A percentile compares a stretch with the other conserved stretches of the same genome.
These are phyloP conservation scores for Chiridota heheva DNA, from an alignment of 35 echinoderm and acorn worm species.

Conservation along the genomic window DNA sequence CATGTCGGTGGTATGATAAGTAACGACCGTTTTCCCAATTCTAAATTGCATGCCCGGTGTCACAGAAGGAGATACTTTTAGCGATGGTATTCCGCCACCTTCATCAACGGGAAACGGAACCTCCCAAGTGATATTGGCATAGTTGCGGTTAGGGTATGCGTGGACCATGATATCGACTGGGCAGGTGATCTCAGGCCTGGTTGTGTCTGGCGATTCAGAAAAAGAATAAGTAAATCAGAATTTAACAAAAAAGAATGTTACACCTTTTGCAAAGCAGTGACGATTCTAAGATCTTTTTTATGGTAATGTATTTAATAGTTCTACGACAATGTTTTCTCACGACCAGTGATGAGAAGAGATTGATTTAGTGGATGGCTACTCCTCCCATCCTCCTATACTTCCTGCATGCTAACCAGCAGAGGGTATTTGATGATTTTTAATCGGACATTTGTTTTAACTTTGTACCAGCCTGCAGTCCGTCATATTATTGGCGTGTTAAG, in stretches of 20 bases:
- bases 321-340: no score
- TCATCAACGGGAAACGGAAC: constrained; percentile 51
- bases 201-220: constrained; percentile 49
- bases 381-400: no score
- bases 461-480: no score
- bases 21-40: constrained; percentile 62
- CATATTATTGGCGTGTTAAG: no score
- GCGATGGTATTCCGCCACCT: constrained; percentile 36
- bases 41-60: constrained; percentile 51
- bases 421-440: no score
- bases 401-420: no score
- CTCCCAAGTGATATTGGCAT: constrained; percentile 38
- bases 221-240: not conserved
- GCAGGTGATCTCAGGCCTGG: constrained; percentile 51
- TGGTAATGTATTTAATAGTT: no score
- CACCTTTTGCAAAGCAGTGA: not conserved
- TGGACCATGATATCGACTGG: constrained; percentile 44
- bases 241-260: not conserved
- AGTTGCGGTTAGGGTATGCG: constrained; percentile 25
- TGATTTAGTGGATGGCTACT: no score
- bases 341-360: no score
- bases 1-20: constrained; percentile 60
- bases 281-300: no score
- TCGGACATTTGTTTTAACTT: no score
- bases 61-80: constrained; percentile 56